Evolutionary conservation across 2,113 vertebrate genomes (phyloP).

Genomic region (Pholis gunnellus): DNA sequence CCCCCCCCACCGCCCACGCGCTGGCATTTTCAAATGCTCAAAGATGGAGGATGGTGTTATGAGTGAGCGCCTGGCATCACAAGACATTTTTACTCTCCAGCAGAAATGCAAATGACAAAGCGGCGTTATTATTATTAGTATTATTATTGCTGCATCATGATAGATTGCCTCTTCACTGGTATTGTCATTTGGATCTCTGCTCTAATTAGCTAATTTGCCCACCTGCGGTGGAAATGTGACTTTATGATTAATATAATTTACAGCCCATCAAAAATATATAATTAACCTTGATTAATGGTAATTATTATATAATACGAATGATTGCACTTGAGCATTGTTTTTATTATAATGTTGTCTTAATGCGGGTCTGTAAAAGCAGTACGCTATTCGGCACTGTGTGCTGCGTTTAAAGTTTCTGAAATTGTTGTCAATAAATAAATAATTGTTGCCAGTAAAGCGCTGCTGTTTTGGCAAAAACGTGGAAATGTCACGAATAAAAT

Average conservation of each 20-base stretch:
- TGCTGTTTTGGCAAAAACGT: neutral
- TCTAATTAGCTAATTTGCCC: slow-evolving; percentile 55
- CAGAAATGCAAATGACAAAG: slow-evolving; percentile 57
- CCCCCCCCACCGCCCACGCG: slow-evolving; percentile 28
- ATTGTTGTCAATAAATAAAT: neutral
- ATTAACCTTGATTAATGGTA: slow-evolving; percentile 41
- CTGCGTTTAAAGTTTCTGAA: neutral
- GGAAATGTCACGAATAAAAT: no score
- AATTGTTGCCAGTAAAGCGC: neutral
- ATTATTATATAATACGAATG: slow-evolving; percentile 19
- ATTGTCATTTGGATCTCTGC: slow-evolving; percentile 49
- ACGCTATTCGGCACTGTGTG: neutral
- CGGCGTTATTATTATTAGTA: slow-evolving; percentile 4
- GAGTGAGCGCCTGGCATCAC: slow-evolving; percentile 56
- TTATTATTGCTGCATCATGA: slow-evolving; percentile 33
- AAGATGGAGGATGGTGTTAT: slow-evolving; percentile 53
- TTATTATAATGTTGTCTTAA: slow-evolving; percentile 16
- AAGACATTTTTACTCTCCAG: slow-evolving; percentile 42
- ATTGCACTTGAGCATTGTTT: slow-evolving; percentile 7
- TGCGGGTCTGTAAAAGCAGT: neutral
- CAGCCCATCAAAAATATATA: slow-evolving; percentile 22
- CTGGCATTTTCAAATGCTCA: slow-evolving; percentile 60
- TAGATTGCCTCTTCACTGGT: slow-evolving; percentile 48
- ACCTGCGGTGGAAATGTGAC: slow-evolving; percentile 23
- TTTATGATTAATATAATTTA: slow-evolving; percentile 39